A percentile compares a stretch with the other conserved stretches of the same genome.
Evolutionary conservation across 2,797 vertebrate species (phyloP).

Genomic region (Euphonia xanthogaster): DNA sequence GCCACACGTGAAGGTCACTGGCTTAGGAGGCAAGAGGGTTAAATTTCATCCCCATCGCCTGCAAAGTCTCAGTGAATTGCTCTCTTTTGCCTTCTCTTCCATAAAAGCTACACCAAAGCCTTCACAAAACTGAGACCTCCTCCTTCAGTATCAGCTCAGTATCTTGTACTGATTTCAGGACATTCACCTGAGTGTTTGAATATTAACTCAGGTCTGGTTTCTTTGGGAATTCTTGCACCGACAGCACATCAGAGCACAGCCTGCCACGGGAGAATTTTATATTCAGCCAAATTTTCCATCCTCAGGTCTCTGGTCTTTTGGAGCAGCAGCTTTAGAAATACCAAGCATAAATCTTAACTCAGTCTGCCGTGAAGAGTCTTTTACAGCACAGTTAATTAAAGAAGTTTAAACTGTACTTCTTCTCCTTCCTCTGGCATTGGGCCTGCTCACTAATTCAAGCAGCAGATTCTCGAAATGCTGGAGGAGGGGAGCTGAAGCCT

Average conservation of each 20-base stretch:
- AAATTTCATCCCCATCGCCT: not conserved
- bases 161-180: not conserved
- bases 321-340: not conserved
- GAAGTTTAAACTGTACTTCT: constrained; percentile 4
- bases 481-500: not conserved
- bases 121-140: not conserved
- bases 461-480: constrained; percentile 3
- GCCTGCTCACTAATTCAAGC: constrained; percentile 29
- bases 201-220: not conserved
- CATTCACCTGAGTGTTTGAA: not conserved
- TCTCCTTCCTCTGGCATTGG: constrained; percentile 12
- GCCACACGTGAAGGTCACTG: not conserved
- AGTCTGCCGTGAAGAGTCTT: not conserved
- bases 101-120: not conserved
- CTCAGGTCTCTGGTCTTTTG: not conserved
- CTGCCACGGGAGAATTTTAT: not conserved
- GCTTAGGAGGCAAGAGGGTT: not conserved
- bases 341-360: not conserved
- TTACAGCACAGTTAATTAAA: constrained; percentile 54
- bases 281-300: not conserved
- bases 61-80: not conserved
- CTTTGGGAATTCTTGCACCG: not conserved
- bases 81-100: not conserved
- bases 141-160: not conserved
- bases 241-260: not conserved